A percentile compares a stretch with the other conserved stretches of the same genome.
Conservation (phyloP, 2,888 invertebrate species). For the Macrostomum cliftonense region DNA sequence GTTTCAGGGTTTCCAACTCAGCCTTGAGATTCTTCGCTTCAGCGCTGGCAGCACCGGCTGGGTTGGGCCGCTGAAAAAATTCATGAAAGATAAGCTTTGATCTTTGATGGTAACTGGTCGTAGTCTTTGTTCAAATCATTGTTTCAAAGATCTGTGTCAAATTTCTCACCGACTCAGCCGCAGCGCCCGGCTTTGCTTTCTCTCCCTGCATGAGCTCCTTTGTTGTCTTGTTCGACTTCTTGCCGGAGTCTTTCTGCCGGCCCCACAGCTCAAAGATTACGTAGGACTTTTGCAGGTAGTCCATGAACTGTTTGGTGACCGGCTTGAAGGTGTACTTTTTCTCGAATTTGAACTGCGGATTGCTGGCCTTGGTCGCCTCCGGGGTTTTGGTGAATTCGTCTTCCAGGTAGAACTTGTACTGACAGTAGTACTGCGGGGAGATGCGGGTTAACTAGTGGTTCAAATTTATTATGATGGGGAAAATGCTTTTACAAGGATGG, state of each 20-base stretch:
- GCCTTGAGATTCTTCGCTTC: too few species aligned
- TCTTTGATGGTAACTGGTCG: too few species aligned
- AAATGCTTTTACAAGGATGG: too few species aligned
- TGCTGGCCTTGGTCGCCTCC: conserved; percentile 30
- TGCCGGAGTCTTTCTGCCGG: conserved; percentile 21
- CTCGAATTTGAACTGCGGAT: conserved; percentile 40
- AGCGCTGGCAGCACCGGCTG: too few species aligned
- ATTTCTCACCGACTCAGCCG: conserved; percentile 10
- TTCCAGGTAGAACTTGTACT: conserved; percentile 41
- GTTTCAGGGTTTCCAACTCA: too few species aligned
- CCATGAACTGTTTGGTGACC: conserved; percentile 33
- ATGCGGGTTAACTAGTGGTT: too few species aligned
- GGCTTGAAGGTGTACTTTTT: conserved; percentile 37
- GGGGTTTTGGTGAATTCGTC: conserved; percentile 33
- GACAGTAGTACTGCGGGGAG: conserved; percentile 35
- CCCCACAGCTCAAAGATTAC: conserved; percentile 30
- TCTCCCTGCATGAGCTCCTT: conserved; percentile 17
- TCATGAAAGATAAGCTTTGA: too few species aligned
- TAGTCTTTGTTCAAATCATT: too few species aligned
- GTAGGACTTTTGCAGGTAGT: conserved; percentile 21
- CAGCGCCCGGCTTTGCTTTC: too few species aligned
- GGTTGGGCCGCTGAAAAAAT: too few species aligned
- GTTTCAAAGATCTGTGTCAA: too few species aligned
- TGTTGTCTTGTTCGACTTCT: conserved; percentile 13
- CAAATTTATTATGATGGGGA: not conserved